Percentiles rank a stretch among this genome's conserved stretches.
phyloP scores from a whole-genome alignment of 2,797 vertebrate species.

The Karalla daura region DNA sequence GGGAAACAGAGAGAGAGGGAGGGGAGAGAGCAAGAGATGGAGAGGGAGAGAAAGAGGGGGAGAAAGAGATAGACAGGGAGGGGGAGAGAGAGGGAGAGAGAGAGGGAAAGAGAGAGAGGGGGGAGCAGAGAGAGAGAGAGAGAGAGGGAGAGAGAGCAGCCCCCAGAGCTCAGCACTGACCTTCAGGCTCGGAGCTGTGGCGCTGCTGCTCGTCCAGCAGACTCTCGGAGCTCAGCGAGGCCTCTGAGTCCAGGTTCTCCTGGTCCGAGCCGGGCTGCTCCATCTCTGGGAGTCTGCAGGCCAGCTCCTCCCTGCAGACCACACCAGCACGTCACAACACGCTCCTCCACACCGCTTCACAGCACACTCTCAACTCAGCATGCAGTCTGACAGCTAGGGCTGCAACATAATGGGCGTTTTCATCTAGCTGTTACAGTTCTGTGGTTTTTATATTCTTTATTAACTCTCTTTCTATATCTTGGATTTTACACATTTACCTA shows the following conservation, averaged over 20 bases:
- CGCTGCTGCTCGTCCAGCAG: constrained; percentile 90
- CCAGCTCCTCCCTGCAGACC: constrained; percentile 91
- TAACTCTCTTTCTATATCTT: no score
- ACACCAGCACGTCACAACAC: no score
- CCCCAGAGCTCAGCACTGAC: constrained; percentile 89
- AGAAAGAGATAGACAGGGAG: constrained; percentile 50
- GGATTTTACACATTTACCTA: no score
- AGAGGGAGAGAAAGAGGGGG: constrained; percentile 52
- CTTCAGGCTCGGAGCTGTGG: constrained; percentile 85
- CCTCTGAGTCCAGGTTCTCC: constrained; percentile 95
- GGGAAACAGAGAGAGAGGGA: no score
- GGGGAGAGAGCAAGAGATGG: no score
- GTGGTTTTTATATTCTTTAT: no score
- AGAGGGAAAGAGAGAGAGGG: constrained; percentile 55
- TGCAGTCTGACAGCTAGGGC: no score
- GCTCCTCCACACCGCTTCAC: no score
- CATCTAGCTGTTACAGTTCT: no score
- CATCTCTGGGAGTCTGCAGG: constrained; percentile 93
- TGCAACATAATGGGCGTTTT: no score
- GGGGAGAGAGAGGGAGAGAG: constrained; percentile 34
- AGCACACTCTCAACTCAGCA: no score
- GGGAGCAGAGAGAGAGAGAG: constrained; percentile 54
- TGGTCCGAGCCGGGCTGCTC: constrained; percentile 96
- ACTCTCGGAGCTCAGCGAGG: constrained; percentile 95
- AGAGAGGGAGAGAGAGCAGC: constrained; percentile 27